Conservation (phyloP, 2,888 invertebrate species). For the Dinocampus coccinellae region DNA sequence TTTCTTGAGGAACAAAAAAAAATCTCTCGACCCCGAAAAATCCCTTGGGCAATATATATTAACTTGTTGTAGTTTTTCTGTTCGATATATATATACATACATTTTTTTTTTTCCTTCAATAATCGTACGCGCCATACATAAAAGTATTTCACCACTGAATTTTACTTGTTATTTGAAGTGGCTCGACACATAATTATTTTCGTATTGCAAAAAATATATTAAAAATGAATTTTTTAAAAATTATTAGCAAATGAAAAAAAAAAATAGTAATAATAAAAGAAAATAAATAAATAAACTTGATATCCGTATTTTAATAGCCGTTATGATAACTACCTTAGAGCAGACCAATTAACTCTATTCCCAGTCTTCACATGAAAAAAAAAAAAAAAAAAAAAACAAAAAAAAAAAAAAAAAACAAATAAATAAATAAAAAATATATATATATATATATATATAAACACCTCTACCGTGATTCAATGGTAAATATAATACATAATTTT, state of each 20-base stretch:
- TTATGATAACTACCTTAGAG: not conserved
- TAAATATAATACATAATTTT: not conserved
- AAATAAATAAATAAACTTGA: not conserved
- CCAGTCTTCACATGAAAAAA: not conserved
- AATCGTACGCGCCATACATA: not conserved
- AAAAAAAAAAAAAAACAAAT: not conserved
- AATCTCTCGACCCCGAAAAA: conserved; percentile 31
- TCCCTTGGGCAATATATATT: conserved; percentile 18
- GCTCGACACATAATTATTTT: too few species aligned
- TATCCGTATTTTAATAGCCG: not conserved
- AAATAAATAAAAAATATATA: not conserved
- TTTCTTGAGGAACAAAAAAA: conserved; percentile 20
- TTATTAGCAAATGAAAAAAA: not conserved
- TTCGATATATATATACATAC: not conserved
- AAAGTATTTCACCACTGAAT: not conserved
- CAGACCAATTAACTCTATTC: not conserved
- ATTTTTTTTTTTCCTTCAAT: conserved; percentile 4
- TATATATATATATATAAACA: not conserved
- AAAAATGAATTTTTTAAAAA: not conserved
- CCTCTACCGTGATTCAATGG: not conserved
- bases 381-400: not conserved
- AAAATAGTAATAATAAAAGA: not conserved
- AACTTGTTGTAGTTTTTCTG: not conserved
- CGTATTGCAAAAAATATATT: not conserved
- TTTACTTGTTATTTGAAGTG: too few species aligned